A percentile compares a stretch with the other conserved stretches of the same genome.
phyloP scores from a whole-genome alignment of 53 echinoderm and acorn worm genomes.

The Zoroaster sp. region DNA sequence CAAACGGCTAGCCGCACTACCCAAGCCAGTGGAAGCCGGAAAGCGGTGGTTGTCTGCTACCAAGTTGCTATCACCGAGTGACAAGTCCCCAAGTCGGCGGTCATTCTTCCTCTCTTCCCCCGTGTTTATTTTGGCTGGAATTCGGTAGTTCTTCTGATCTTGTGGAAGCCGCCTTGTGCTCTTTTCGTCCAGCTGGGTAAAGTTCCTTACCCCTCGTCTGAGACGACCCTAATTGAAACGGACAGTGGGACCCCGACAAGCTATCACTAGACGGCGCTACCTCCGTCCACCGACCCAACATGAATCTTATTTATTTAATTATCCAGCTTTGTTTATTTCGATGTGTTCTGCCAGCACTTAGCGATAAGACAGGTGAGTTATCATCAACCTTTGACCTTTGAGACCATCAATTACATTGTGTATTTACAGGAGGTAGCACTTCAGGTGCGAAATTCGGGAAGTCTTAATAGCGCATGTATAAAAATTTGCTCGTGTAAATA shows the following conservation, averaged over 20 bases:
- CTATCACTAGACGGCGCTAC: neutral
- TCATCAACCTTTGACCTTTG: slow-evolving; percentile 4
- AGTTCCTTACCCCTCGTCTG: neutral
- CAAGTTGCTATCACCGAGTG: neutral
- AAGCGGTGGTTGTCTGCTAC: neutral
- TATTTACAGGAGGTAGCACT: neutral
- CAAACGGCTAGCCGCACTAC: no score
- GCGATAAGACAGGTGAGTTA: slow-evolving; percentile 55
- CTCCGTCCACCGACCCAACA: slow-evolving; percentile 4
- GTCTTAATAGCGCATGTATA: neutral
- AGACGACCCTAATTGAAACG: slow-evolving; percentile 29
- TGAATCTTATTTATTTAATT: slow-evolving; percentile 67
- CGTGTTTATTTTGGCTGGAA: neutral
- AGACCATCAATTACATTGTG: slow-evolving; percentile 25
- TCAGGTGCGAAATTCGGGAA: neutral
- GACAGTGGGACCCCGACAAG: neutral
- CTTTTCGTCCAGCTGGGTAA: neutral
- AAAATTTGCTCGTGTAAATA: neutral
- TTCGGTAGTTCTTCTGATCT: no score
- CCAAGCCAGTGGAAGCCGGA: neutral
- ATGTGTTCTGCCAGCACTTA: slow-evolving; percentile 22
- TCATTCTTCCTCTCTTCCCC: neutral
- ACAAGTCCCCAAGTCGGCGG: neutral
- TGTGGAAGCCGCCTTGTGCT: no score
- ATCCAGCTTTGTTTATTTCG: slow-evolving; percentile 66